phyloP scores from a whole-genome alignment of 1,140 invertebrate genomes.

The Centruroides sculpturatus region DNA sequence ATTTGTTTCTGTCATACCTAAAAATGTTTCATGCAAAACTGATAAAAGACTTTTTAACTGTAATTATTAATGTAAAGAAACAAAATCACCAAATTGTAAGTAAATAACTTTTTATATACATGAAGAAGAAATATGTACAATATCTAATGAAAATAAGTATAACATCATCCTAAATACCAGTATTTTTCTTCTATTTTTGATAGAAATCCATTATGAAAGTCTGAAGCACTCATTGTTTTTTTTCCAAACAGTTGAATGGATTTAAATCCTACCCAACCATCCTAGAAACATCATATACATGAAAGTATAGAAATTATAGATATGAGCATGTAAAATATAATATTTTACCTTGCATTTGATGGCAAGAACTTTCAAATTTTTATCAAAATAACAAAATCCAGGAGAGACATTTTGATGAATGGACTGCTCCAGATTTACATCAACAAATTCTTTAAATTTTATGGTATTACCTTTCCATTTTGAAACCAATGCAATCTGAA shows the following conservation, averaged over 20 bases:
- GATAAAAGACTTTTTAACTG: too few relatives aligned
- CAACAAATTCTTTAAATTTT: neutral
- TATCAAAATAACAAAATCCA: conserved; percentile 12
- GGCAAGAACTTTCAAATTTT: conserved; percentile 8
- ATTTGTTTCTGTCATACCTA: too few relatives aligned
- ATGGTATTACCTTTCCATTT: neutral
- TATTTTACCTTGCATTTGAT: conserved; percentile 4
- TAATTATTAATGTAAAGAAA: too few relatives aligned
- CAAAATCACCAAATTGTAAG: too few relatives aligned
- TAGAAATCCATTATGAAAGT: conserved; percentile 21
- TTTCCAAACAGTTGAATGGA: conserved; percentile 8
- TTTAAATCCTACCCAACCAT: conserved; percentile 18
- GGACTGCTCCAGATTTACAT: neutral
- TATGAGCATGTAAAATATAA: neutral
- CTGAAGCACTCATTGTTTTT: conserved; percentile 15
- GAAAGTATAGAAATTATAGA: conserved; percentile 1
- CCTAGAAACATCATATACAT: conserved; percentile 9
- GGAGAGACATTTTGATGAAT: neutral
- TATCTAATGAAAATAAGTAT: too few relatives aligned
- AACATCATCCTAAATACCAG: neutral
- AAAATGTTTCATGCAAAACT: too few relatives aligned
- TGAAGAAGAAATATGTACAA: too few relatives aligned
- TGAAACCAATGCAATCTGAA: too few relatives aligned
- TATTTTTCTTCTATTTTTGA: neutral
- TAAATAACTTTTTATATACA: too few relatives aligned